Base-by-base conservation (phyloP, 2,888 invertebrate species). In the Lymantria monacha region DNA sequence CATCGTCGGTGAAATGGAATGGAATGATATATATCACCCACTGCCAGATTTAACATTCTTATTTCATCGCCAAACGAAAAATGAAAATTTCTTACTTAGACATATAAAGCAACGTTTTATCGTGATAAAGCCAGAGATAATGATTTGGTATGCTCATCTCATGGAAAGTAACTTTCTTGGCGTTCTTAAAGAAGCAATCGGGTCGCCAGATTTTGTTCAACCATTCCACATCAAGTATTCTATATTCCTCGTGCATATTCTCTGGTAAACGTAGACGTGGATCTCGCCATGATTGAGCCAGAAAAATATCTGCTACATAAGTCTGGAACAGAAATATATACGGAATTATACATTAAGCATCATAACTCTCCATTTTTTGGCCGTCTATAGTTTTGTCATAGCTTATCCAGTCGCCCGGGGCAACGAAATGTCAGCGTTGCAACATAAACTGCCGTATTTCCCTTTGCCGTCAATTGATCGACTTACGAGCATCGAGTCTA, bases 61-160 rank as follows among this genome's bases (percentile, higher is more conserved):
- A 22, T 5, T 22, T 5, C 22, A 5, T 22, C 22, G 5, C 22
- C 22, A 22, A 2, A 22, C 22, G 22, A 5, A 22, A 33, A 8
- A 33, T 33, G 33, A 10, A 1, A n/a, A 33, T 15, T 48, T 85
- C 94, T 93, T 85, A 97, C 96, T 97, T 97, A 38, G 97, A 97
- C 97, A 97, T 97, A 81, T 97, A 97, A 30, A 97, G 93, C 57
- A 97, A 88, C 0, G 97, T 97, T 84, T 97, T 97, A 80, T 97
- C 97, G 72, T 97, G 96, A 72, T 97, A 97, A 55, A 97, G 83
- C 97, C 97, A 97, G 10, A 97, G 90, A 79, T 97, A 97, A 83
- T 97, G 97, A 78, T 97, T 97, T 0, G 97, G 97, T 80, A 97
- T 97, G 79, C 97, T 97, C 97, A 97, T 97, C 87, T 97, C 97